Evolutionary conservation across 2,888 invertebrate species (phyloP).

Genomic region (Stenodera caucasica): DNA sequence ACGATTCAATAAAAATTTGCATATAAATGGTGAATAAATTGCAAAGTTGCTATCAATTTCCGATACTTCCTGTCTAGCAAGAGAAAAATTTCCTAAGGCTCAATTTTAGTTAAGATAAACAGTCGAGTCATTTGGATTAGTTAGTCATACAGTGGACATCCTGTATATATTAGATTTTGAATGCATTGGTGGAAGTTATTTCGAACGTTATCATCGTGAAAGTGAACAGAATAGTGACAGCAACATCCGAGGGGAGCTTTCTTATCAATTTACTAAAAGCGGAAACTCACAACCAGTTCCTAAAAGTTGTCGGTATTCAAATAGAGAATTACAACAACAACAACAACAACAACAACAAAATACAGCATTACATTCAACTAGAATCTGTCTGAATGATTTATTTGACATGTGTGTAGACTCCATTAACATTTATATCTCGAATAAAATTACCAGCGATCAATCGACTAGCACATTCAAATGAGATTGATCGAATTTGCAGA

Average conservation of each 20-base stretch:
- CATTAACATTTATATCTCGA: not conserved
- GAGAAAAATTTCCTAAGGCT: too few relatives aligned
- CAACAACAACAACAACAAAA: not conserved
- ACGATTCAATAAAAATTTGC: too few relatives aligned
- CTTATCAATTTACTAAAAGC: slow-evolving; percentile 24
- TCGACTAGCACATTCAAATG: not conserved
- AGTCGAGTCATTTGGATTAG: too few relatives aligned
- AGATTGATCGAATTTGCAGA: not conserved
- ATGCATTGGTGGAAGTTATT: too few relatives aligned
- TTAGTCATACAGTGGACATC: too few relatives aligned
- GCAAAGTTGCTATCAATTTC: too few relatives aligned
- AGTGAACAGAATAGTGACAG: slow-evolving; percentile 23
- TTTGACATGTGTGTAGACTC: not conserved
- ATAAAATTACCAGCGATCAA: not conserved
- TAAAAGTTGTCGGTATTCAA: not conserved
- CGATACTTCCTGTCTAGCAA: too few relatives aligned
- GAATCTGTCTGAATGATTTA: not conserved
- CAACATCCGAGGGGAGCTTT: slow-evolving; percentile 30
- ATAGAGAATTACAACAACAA: not conserved
- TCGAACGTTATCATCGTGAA: not conserved
- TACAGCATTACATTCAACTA: too few relatives aligned
- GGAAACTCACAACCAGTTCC: not conserved
- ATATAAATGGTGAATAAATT: too few relatives aligned
- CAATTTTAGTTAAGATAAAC: too few relatives aligned
- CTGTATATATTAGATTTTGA: too few relatives aligned